phyloP scores from a whole-genome alignment of 2,797 vertebrate genomes.

The Alcedo quadribrachys region DNA sequence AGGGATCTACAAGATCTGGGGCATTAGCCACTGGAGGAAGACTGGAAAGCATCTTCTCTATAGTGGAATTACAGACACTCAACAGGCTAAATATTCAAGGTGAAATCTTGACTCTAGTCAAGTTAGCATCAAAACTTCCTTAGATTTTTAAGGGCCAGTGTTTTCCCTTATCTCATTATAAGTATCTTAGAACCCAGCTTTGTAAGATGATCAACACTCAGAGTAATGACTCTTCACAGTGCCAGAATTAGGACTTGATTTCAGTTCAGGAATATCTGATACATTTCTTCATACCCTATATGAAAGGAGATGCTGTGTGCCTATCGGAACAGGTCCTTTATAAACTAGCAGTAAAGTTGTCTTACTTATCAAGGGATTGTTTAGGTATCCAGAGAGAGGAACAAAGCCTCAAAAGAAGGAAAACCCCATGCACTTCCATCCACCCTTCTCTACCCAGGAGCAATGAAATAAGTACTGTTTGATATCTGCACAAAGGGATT shows the following conservation, averaged over 20 bases:
- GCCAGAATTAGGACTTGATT: background rate
- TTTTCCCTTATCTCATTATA: background rate
- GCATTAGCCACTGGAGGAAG: background rate
- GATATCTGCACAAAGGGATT: background rate
- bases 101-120: background rate
- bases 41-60: background rate
- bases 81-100: background rate
- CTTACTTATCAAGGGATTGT: background rate
- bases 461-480: background rate
- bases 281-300: background rate
- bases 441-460: background rate
- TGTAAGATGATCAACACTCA: background rate
- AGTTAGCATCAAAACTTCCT: background rate
- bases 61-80: background rate
- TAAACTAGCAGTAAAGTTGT: background rate
- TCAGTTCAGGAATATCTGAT: background rate
- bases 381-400: background rate
- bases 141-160: background rate
- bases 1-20: background rate
- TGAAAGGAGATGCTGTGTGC: background rate
- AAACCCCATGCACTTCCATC: background rate
- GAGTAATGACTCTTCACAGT: background rate
- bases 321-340: background rate
- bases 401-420: background rate
- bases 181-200: background rate